These are phyloP conservation scores for Sinhomidia bicolor DNA, from an alignment of 2,888 invertebrate species.

Conservation along the genomic window DNA sequence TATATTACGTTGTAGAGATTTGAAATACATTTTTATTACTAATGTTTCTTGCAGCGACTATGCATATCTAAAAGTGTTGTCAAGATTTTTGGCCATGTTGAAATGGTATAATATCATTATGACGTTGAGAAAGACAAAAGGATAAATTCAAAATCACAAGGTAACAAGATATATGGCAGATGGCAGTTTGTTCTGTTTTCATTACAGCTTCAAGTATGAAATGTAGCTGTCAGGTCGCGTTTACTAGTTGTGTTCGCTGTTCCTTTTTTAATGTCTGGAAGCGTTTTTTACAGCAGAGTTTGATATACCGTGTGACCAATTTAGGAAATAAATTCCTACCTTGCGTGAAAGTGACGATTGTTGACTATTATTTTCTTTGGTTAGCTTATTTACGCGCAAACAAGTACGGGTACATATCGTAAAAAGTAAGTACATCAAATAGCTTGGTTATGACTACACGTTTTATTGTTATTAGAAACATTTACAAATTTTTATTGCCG, in stretches of 20 bases:
- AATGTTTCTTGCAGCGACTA: no score
- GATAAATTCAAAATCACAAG: no score
- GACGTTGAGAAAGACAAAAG: no score
- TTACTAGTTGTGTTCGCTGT: constrained; percentile 4
- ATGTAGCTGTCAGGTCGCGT: constrained; percentile 5
- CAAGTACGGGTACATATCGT: background rate
- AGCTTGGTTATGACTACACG: background rate
- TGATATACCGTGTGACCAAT: constrained; percentile 40
- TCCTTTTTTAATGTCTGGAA: constrained; percentile 61
- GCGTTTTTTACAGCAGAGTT: constrained; percentile 29
- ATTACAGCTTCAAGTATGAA: no score
- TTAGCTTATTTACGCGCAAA: background rate
- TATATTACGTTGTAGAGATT: no score
- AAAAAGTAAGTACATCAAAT: background rate
- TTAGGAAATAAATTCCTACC: constrained; percentile 54
- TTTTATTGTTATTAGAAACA: constrained; percentile 22
- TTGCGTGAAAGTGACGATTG: constrained; percentile 62
- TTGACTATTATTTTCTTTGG: constrained; percentile 22
- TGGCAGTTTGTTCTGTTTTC: no score
- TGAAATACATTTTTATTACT: no score
- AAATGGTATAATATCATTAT: no score
- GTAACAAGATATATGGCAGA: constrained; percentile 42
- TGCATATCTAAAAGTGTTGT: no score
- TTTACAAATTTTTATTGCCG: constrained; percentile 38
- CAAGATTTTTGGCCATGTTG: no score